phyloP scores from a whole-genome alignment of 2,888 invertebrate species.

The Mesodorylaimus sp. region DNA sequence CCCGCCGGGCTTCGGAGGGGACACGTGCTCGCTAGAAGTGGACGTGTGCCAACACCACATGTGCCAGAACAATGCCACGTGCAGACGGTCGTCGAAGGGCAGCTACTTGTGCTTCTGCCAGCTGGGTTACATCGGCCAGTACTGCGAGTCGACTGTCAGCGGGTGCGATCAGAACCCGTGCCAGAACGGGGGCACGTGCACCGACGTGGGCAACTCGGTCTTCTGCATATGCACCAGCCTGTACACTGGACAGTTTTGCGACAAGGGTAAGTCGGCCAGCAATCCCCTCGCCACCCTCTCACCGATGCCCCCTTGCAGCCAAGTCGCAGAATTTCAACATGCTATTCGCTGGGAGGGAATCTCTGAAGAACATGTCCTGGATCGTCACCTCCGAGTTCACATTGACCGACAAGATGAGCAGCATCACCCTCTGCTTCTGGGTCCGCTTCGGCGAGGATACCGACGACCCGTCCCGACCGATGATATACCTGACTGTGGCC shows the following conservation, averaged over 20 bases:
- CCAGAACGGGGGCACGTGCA: slow-evolving; percentile 6
- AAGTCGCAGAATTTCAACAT: too few species aligned
- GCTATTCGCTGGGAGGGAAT: too few species aligned
- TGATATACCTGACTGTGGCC: too few species aligned
- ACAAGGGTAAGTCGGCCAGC: slow-evolving; percentile 1
- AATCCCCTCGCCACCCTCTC: too few species aligned
- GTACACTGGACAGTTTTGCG: slow-evolving; percentile 1
- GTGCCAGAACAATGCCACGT: slow-evolving; percentile 4
- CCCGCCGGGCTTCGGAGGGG: background rate
- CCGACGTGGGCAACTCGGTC: background rate
- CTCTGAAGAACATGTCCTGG: too few species aligned
- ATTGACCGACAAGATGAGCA: too few species aligned
- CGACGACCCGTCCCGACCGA: too few species aligned
- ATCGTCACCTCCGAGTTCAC: too few species aligned
- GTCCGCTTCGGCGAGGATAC: too few species aligned
- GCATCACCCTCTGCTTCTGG: slow-evolving; percentile 6
- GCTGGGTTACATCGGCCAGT: background rate
- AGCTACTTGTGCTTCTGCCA: slow-evolving; percentile 3
- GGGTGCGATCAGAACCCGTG: slow-evolving; percentile 3
- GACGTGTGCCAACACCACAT: background rate
- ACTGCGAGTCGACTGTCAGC: background rate
- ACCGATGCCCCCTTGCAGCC: too few species aligned
- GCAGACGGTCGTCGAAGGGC: background rate
- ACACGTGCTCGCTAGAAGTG: too few species aligned
- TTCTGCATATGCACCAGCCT: background rate